Percentiles rank a stretch among this genome's conserved stretches.
Conservation (phyloP, 2,888 invertebrate species). For the Coelogynopora nodosa region DNA sequence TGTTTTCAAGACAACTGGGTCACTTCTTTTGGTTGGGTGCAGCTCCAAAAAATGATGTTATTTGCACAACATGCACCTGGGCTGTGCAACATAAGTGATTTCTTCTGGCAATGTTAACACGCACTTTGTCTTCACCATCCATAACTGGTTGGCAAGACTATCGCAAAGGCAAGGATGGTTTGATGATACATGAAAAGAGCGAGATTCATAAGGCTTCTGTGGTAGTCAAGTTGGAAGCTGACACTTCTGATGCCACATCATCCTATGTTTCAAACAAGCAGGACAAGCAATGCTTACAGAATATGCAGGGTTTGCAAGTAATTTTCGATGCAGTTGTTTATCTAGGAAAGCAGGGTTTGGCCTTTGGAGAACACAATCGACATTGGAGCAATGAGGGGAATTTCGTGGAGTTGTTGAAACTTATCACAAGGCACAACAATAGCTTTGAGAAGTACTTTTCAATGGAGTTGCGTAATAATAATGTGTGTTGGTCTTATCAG, state of each 20-base stretch:
- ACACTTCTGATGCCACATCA: background rate
- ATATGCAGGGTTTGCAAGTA: background rate
- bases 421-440: background rate
- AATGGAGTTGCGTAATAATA: background rate
- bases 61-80: too few relatives aligned
- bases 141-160: too few relatives aligned
- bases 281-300: background rate
- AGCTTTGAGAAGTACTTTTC: background rate
- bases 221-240: background rate
- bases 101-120: too few relatives aligned
- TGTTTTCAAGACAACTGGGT: too few relatives aligned
- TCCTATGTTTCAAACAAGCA: background rate
- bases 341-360: background rate
- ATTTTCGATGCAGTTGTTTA: background rate
- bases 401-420: background rate
- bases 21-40: too few relatives aligned
- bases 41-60: too few relatives aligned
- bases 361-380: background rate
- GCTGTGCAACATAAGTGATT: too few relatives aligned
- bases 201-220: background rate
- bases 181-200: background rate
- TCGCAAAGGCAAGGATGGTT: background rate
- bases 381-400: background rate
- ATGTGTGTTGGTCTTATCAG: background rate
- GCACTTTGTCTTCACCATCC: too few relatives aligned